Evolutionary conservation across 2,113 vertebrate genomes (phyloP), one percentile per base, ranked within the genome.

Genomic region (Hippolais icterina): DNA sequence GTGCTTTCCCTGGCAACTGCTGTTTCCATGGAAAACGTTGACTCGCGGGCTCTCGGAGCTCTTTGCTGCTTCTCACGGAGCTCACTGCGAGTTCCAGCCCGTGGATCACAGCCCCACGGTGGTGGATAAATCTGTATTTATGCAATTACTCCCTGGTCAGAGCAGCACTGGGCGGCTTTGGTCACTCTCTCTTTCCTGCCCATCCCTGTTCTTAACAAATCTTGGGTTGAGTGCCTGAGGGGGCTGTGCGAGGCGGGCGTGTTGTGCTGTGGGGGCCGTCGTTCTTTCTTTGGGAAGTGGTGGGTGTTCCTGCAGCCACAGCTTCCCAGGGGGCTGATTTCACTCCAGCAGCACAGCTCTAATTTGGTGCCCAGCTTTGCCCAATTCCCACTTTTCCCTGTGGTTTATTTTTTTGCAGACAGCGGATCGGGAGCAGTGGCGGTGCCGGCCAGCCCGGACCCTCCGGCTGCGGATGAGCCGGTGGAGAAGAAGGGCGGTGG

Each of bases 401-500:
- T 39, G 28, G 5, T 27, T 50, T 29, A 17, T 53, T 27, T 95
- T 91, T 61, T 69, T 95, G 14, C 92, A 98, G 98, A 95, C 53
- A 28, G 39, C 0, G 64, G 78, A 10, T 91, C 72, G 0, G 94
- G 93, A 15, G 88, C 92, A 53, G 92, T 39, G 3, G 37, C 57
- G 2, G 47, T 42, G 29, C 96, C 95, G 4, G 5, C 89, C 4
- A 83, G 87, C 21, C 56, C 57, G 0, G 65, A 78, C 33, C 91
- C 94, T 6, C 80, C 83, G 1, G 4, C 86, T 10, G 63, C 33
- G 0, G 94, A 76, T 12, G 95, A 90, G 2, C 83, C 54, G 6
- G 1, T 27, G 17, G 87, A 94, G 42, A 64, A 84, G 74, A 19
- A 3, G 0, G 42, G 27, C 0, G 49, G 61, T 2, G 23, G 29